Conservation (phyloP, 2,113 vertebrate species). For the Rhynchomys soricoides region DNA sequence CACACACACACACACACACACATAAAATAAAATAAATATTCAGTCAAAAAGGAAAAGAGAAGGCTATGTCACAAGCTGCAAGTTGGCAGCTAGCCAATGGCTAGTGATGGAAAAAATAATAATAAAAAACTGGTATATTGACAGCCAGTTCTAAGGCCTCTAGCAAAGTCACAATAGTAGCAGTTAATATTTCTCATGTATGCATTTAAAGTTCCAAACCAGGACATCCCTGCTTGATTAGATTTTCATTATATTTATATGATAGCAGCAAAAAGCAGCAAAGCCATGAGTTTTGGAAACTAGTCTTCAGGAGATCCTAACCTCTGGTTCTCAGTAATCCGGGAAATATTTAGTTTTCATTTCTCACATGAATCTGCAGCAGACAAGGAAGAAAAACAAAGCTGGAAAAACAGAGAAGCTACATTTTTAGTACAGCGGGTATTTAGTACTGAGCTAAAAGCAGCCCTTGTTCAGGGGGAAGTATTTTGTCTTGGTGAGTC, state of each 20-base stretch:
- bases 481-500: slow-evolving; percentile 70
- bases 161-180: not conserved
- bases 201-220: slow-evolving; percentile 21
- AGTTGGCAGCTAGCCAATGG: not conserved
- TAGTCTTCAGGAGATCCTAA: not conserved
- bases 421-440: slow-evolving; percentile 42
- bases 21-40: not conserved
- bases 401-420: slow-evolving; percentile 25
- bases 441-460: slow-evolving; percentile 61
- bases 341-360: not conserved
- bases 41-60: not conserved
- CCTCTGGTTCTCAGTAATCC: not conserved
- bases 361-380: slow-evolving; percentile 46
- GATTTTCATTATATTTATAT: not conserved
- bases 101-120: not conserved
- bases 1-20: not conserved
- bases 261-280: not conserved
- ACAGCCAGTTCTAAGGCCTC: not conserved
- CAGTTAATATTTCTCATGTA: not conserved
- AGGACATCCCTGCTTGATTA: not conserved
- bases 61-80: not conserved
- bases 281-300: not conserved
- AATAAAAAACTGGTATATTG: not conserved
- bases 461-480: slow-evolving; percentile 24
- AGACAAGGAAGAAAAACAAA: slow-evolving; percentile 67